Evolutionary conservation across 2,113 vertebrate genomes (phyloP).

Genomic region (human): DNA sequence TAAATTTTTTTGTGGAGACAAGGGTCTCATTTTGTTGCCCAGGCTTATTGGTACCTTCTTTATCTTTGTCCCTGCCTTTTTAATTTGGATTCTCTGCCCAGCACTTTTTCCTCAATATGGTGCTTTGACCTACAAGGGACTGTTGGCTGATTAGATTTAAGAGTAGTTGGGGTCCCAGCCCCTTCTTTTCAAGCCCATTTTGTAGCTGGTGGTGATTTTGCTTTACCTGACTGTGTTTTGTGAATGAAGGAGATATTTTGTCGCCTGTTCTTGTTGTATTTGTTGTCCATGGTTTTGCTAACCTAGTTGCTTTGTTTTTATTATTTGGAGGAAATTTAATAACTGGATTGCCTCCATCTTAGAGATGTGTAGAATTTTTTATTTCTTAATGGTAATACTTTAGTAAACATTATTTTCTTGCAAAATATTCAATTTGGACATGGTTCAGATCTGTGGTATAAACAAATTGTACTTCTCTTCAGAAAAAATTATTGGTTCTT

Average conservation of each 20-base stretch:
- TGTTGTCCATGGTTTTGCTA: constrained; percentile 17
- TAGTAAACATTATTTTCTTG: constrained; percentile 10
- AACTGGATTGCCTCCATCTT: background rate
- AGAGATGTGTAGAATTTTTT: background rate
- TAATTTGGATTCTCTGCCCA: background rate
- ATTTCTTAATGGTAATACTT: background rate
- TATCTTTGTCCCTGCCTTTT: background rate
- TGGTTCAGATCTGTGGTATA: background rate
- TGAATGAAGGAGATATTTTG: background rate
- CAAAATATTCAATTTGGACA: constrained; percentile 33
- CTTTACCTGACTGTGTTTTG: background rate
- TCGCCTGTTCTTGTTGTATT: background rate
- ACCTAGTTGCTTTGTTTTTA: constrained; percentile 14
- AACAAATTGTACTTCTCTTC: background rate
- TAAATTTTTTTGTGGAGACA: no score
- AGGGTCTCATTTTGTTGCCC: no score
- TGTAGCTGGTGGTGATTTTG: background rate
- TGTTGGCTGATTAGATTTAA: background rate
- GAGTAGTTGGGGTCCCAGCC: background rate
- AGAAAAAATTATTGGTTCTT: constrained; percentile 43
- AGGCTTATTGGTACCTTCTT: background rate
- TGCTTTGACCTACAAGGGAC: background rate
- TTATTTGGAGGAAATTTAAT: background rate
- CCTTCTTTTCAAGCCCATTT: background rate
- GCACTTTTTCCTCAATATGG: background rate